Conservation (phyloP, 2,888 invertebrate genomes). For the Scaptomyza cyrtandrae region DNA sequence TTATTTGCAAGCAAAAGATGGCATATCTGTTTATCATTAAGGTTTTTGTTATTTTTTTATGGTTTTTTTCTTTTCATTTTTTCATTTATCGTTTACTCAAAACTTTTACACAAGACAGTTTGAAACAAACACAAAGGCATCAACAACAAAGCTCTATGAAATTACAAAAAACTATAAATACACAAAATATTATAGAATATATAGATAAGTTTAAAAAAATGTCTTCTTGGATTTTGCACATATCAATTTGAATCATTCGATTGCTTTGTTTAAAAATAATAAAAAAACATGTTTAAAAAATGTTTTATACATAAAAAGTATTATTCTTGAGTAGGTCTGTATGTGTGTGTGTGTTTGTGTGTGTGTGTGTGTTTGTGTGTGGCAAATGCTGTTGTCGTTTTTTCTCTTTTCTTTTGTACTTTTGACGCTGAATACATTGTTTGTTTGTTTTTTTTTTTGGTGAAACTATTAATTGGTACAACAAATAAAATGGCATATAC, state of each 20-base stretch:
- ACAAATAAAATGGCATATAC: slow-evolving; percentile 40
- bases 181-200: slow-evolving; percentile 16
- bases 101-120: slow-evolving; percentile 37
- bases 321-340: slow-evolving; percentile 16
- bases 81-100: slow-evolving; percentile 20
- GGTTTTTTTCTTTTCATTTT: slow-evolving; percentile 20
- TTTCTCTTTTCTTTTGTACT: slow-evolving; percentile 48
- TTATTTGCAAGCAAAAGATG: slow-evolving; percentile 76
- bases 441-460: slow-evolving; percentile 55
- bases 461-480: slow-evolving; percentile 61
- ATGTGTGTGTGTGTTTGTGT: too few species aligned
- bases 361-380: slow-evolving; percentile 37
- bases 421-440: slow-evolving; percentile 58
- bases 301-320: slow-evolving; percentile 21
- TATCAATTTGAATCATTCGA: slow-evolving; percentile 27
- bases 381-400: slow-evolving; percentile 58
- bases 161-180: slow-evolving; percentile 47
- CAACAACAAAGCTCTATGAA: slow-evolving; percentile 42
- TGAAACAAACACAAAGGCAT: slow-evolving; percentile 38
- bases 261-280: slow-evolving; percentile 30
- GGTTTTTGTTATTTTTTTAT: slow-evolving; percentile 26
- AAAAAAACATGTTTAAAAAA: slow-evolving; percentile 36
- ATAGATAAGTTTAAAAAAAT: slow-evolving; percentile 59
- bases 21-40: slow-evolving; percentile 61
- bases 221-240: slow-evolving; percentile 61